Base-by-base conservation (phyloP, 2,888 invertebrate species). In the Pyrochroa serraticornis region DNA sequence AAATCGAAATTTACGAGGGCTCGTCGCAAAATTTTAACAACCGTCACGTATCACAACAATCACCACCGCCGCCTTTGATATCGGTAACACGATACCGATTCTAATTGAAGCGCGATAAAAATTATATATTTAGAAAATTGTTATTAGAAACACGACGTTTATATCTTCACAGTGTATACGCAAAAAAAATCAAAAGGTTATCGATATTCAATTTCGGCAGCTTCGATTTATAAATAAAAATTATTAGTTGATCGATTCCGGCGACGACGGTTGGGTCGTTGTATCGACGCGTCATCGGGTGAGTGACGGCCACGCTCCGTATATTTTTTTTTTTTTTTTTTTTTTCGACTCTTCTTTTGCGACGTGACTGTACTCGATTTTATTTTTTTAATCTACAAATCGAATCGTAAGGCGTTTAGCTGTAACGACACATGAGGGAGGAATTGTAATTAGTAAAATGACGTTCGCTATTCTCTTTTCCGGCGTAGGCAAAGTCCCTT, bases 391-490 rank as follows among this genome's bases (percentile, higher is more conserved):
- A 69, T 70, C 67, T 64, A 53, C 47, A 65, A 70, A 72, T 72
- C 70, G 68, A 65, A 70, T 70, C 63, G 66, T 65, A 69, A 68
- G 69, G 63, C 69, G 63, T 66, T 68, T 60, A 58, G 45, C 55
- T 59, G 63, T 67, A 71, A 72, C 67, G 68, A 68, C 66, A 70
- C 72, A 65, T 70, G 64, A 69, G 72, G 71, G 72, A 72, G 65
- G 65, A 48, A 71, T 72, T 71, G 66, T 69, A 72, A 72, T 72
- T 72, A 72, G 71, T 71, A 70, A 70, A 71, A 72, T 71, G 69
- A 70, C 69, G 63, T 68, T 66, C 60, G 55, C 66, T 61, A 64
- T 66, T 67, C 66, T 68, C 68, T 67, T 67, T 65, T 63, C 67
- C 62, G 63, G 60, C 60, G 64, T 67, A 64, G 56, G 42, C 50